Base-by-base conservation (phyloP, 2,888 invertebrate species). In the Melieria crassipennis region DNA sequence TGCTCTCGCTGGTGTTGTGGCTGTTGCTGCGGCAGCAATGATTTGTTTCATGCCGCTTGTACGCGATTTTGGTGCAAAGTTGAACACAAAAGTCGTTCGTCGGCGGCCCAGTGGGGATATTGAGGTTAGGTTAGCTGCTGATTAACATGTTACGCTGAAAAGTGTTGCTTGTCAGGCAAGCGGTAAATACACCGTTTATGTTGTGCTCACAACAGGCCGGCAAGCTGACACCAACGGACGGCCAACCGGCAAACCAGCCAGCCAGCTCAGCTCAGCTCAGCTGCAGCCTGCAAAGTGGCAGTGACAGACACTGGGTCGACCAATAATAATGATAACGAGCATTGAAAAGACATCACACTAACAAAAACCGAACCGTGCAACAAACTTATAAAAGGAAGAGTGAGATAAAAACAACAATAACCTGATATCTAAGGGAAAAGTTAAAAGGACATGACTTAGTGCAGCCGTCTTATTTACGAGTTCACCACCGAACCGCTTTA, bases 251-350 rank as follows among this genome's bases (percentile, higher is more conserved):
- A 7, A 13, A 10, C 42, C 52, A 13, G 13, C 11, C 2, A 5
- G 50, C 9, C 56, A 30, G 10, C 30, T 30, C 45, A 47, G 48
- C 16, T 42, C 45, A 42, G 45, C 47, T 45, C 47, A 56, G 47
- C 30, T n/a, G 13, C 48, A 7, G 47, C 58, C 42, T 42, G 42
- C 42, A 7, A 58, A 56, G 48, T 67, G 48, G 58, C 50, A 60
- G 48, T 50, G 74, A 75, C 77, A 76, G 77, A 76, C 76, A 73
- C 75, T 73, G 70, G 75, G 74, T 76, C 76, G 75, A 63, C 75
- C 65, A 46, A 67, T 65, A 65, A 70, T 70, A 62, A 52, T 72
- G 77, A 75, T 77, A 77, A 77, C 75, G 72, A 77, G 76, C 75
- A 77, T 76, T 73, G 72, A 70, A 77, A 76, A 76, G 73, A 71